Conservation (phyloP, 2,797 vertebrate species). For the Pseudotriccus pelzelni region DNA sequence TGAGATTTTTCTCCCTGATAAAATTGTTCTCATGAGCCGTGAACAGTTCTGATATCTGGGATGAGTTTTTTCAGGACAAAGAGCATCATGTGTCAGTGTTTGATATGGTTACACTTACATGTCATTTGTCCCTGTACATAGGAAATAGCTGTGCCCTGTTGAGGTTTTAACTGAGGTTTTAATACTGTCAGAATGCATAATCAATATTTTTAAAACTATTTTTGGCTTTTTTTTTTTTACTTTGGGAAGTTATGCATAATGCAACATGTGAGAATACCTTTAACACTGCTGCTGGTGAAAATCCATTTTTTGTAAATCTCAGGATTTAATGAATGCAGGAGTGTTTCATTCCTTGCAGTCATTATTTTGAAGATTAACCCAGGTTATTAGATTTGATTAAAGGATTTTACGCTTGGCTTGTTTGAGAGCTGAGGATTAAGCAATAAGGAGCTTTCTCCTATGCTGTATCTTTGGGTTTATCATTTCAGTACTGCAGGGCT, state of each 20-base stretch:
- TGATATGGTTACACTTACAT: background rate
- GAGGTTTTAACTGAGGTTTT: background rate
- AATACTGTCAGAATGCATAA: background rate
- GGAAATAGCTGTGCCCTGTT: background rate
- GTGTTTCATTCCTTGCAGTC: slow-evolving; percentile 41
- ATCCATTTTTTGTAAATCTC: background rate
- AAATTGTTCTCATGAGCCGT: background rate
- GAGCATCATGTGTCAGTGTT: background rate
- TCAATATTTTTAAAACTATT: background rate
- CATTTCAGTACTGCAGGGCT: background rate
- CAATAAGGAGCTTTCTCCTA: slow-evolving; percentile 52
- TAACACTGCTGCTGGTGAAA: background rate
- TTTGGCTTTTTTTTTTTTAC: background rate
- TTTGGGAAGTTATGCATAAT: background rate
- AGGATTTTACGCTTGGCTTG: slow-evolving; percentile 57
- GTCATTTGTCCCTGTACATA: background rate
- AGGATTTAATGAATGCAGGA: slow-evolving; percentile 34
- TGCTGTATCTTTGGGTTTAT: slow-evolving; percentile 46
- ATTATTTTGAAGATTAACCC: slow-evolving; percentile 68
- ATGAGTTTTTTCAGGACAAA: background rate
- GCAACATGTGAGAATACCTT: background rate
- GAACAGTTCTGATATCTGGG: background rate
- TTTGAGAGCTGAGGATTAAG: slow-evolving; percentile 58
- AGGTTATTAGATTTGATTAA: slow-evolving; percentile 71
- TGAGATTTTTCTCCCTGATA: background rate